A percentile compares a stretch with the other conserved stretches of the same genome.
Conservation (phyloP, 2,888 invertebrate species). For the Allophyes oxyacanthae region DNA sequence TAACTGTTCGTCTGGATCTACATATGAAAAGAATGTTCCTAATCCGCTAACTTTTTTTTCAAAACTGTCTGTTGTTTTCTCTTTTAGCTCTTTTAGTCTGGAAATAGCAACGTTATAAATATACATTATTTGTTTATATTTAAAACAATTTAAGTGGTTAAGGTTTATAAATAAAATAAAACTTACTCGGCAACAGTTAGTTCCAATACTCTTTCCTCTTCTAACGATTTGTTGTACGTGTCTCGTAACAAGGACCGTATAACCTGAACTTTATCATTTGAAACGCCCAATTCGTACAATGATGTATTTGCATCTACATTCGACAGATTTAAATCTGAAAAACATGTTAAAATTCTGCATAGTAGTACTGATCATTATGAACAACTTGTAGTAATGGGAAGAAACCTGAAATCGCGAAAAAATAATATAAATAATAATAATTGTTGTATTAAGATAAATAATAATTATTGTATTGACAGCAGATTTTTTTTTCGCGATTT, state of each 20-base stretch:
- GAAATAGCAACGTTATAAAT: not conserved
- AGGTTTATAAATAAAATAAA: too few species aligned
- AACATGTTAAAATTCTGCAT: too few species aligned
- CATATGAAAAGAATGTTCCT: constrained; percentile 59
- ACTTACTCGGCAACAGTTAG: not conserved
- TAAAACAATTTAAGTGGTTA: too few species aligned
- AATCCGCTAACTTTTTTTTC: constrained; percentile 53
- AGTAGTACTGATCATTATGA: too few species aligned
- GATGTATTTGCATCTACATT: too few species aligned
- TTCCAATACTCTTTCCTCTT: not conserved
- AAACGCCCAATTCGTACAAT: not conserved
- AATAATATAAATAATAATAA: too few species aligned
- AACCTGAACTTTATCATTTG: not conserved
- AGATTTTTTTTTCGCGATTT: too few species aligned
- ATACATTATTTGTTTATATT: not conserved
- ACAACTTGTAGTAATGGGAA: too few species aligned
- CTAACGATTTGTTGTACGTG: not conserved
- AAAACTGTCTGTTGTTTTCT: not conserved
- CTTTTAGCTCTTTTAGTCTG: not conserved
- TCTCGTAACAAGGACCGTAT: not conserved
- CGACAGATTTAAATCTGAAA: too few species aligned
- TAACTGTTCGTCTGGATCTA: constrained; percentile 69
- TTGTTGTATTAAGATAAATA: too few species aligned
- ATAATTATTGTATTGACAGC: too few species aligned
- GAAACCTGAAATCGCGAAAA: too few species aligned